Conservation (phyloP, 2,797 vertebrate species). For the Tauraco hartlaubi region DNA sequence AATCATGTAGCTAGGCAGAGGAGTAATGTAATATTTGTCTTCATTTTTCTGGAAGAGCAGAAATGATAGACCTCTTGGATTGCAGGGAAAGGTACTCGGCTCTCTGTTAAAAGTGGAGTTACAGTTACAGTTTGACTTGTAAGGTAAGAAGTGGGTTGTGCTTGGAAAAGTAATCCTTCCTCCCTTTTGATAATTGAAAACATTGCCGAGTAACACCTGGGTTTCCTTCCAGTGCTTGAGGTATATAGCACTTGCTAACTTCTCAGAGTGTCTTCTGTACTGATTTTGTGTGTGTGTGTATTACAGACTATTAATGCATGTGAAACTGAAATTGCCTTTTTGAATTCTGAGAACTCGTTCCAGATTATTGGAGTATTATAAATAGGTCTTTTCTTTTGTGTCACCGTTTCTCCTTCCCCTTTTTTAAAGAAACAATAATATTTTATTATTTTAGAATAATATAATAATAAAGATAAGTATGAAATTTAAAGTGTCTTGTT, state of each 20-base stretch:
- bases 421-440: not conserved
- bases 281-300: not conserved
- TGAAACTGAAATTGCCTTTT: not conserved
- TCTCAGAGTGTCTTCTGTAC: not conserved
- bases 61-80: not conserved
- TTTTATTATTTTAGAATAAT: not conserved
- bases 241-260: not conserved
- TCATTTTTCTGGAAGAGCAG: conserved; percentile 33
- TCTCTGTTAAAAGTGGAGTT: not conserved
- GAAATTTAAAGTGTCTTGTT: not conserved
- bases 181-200: not conserved
- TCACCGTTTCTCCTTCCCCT: not conserved
- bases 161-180: not conserved
- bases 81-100: not conserved
- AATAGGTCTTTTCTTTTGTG: not conserved
- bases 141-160: not conserved
- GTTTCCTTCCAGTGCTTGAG: not conserved
- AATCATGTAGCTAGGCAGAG: not conserved
- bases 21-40: not conserved
- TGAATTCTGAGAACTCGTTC: not conserved
- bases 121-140: not conserved
- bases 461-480: not conserved
- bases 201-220: not conserved
- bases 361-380: not conserved
- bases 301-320: not conserved